Evolutionary conservation across 2,888 invertebrate genomes (phyloP).

Genomic region (Drosophila buzzatii): DNA sequence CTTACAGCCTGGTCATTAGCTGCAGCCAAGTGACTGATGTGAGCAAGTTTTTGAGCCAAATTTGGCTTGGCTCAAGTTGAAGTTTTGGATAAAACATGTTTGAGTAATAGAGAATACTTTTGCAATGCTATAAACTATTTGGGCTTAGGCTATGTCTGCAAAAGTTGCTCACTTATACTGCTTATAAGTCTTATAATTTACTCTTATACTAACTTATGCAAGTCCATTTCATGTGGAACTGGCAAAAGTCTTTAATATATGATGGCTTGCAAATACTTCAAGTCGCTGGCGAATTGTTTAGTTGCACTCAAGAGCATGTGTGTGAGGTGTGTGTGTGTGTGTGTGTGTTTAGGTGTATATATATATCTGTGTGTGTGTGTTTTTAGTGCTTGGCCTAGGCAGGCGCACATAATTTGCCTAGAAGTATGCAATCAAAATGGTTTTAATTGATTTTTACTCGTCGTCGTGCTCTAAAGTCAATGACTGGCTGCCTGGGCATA

Average conservation of each 20-base stretch:
- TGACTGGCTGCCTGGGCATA: conserved; percentile 53
- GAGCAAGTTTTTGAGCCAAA: not conserved
- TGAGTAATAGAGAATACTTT: not conserved
- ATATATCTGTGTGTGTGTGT: conserved; percentile 14
- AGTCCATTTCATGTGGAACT: not conserved
- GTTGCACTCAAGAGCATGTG: conserved; percentile 29
- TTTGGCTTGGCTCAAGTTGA: not conserved
- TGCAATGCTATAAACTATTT: not conserved
- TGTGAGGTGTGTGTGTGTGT: not conserved
- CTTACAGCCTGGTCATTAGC: conserved; percentile 11
- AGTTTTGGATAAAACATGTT: not conserved
- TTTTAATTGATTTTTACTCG: conserved; percentile 78
- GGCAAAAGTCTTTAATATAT: not conserved
- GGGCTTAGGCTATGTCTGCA: not conserved
- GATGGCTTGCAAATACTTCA: not conserved
- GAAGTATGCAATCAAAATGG: conserved; percentile 75
- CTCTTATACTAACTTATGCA: conserved; percentile 6
- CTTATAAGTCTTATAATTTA: not conserved
- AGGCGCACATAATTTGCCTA: conserved; percentile 50
- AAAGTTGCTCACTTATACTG: not conserved
- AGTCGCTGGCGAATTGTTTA: not conserved
- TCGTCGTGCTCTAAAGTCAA: conserved; percentile 65
- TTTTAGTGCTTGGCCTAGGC: conserved; percentile 34
- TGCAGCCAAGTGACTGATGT: not conserved
- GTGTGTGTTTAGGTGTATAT: not conserved